A percentile compares a stretch with the other conserved stretches of the same genome.
Evolutionary conservation across 2,888 invertebrate species (phyloP).

Genomic region (Archips crataeganus): DNA sequence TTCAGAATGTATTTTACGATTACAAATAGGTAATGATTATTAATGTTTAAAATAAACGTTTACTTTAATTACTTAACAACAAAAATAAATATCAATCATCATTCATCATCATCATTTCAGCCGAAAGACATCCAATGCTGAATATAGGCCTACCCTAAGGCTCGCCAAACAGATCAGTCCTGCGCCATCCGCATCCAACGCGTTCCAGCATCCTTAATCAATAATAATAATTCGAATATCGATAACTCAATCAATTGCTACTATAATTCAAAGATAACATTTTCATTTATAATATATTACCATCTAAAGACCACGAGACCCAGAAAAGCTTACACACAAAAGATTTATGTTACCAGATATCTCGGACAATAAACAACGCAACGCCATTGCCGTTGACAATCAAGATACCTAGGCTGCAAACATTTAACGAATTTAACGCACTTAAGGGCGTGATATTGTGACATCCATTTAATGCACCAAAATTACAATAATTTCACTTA

Average conservation of each 20-base stretch:
- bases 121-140: too few species aligned
- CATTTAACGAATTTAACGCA: constrained; percentile 65
- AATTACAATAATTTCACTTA: constrained; percentile 84
- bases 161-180: too few species aligned
- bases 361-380: constrained; percentile 44
- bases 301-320: constrained; percentile 39
- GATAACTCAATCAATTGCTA: constrained; percentile 28
- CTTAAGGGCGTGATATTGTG: constrained; percentile 75
- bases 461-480: constrained; percentile 79
- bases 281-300: constrained; percentile 40
- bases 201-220: too few species aligned
- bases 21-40: not conserved
- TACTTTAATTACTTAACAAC: constrained; percentile 11
- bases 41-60: not conserved
- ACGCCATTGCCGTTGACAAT: constrained; percentile 56
- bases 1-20: not conserved
- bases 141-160: too few species aligned
- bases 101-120: too few species aligned
- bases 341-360: constrained; percentile 42
- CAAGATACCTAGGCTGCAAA: constrained; percentile 50
- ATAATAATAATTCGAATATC: too few species aligned
- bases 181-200: too few species aligned
- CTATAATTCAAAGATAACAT: constrained; percentile 35
- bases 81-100: not conserved
- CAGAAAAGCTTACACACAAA: constrained; percentile 42